A percentile compares a stretch with the other conserved stretches of the same genome.
These are phyloP conservation scores for Pelusios castaneus DNA, from an alignment of 2,113 vertebrate genomes.

Conservation along the genomic window DNA sequence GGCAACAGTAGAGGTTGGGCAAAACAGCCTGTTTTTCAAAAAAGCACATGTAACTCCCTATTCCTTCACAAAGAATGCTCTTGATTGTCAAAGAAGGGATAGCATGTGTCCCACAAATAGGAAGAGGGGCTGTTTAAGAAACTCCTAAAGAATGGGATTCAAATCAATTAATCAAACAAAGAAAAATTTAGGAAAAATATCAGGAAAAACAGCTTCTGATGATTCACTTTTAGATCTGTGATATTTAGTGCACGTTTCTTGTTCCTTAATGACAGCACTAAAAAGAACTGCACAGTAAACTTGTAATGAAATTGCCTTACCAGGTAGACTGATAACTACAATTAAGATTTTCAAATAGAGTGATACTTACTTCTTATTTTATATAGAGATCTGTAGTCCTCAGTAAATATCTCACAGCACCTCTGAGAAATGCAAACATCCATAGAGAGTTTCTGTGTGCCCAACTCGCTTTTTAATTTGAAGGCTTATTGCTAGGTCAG, in stretches of 20 bases:
- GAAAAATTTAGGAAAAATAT: background rate
- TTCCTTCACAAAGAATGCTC: background rate
- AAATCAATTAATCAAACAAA: background rate
- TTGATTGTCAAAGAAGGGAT: background rate
- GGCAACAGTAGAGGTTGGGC: background rate
- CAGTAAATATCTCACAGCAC: rapidly evolving
- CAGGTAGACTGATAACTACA: background rate
- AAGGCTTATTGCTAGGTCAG: background rate
- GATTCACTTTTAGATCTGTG: background rate
- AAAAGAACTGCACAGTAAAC: rapidly evolving
- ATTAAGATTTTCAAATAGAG: background rate
- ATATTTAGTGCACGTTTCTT: background rate
- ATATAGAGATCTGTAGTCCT: background rate
- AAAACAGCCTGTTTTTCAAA: background rate
- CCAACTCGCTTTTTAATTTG: background rate
- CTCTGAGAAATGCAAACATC: rapidly evolving
- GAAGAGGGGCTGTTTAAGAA: background rate
- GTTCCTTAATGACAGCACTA: background rate
- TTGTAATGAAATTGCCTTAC: background rate
- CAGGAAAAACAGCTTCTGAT: background rate
- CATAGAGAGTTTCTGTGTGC: background rate
- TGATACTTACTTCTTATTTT: background rate
- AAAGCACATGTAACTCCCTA: background rate
- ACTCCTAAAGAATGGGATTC: background rate
- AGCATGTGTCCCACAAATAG: background rate